Evolutionary conservation across 2,113 vertebrate species (phyloP).

Genomic region (Arothron firmamentum): DNA sequence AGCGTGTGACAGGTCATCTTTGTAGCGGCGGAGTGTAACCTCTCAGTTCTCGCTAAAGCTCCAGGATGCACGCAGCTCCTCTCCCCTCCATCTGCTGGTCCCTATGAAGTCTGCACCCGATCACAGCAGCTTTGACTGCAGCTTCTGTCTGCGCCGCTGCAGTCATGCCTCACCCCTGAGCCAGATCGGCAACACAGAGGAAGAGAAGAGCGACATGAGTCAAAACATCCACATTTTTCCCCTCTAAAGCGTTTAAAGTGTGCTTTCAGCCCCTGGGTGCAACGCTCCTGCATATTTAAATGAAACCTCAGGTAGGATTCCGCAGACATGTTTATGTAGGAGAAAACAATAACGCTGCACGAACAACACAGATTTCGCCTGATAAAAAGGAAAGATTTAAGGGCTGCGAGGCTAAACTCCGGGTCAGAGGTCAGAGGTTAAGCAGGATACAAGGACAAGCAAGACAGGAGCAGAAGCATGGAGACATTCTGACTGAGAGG

Average conservation of each 20-base stretch:
- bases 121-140: conserved; percentile 70
- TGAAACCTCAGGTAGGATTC: conserved; percentile 20
- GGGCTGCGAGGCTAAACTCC: no score
- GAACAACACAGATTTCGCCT: no score
- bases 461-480: no score
- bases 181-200: conserved; percentile 61
- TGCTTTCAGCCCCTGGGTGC: conserved; percentile 57
- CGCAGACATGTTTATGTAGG: conserved; percentile 15
- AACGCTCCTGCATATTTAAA: conserved; percentile 51
- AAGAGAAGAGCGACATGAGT: conserved; percentile 54
- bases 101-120: conserved; percentile 68
- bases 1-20: conserved; percentile 71
- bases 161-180: conserved; percentile 67
- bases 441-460: no score
- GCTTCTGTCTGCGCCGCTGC: conserved; percentile 65
- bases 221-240: conserved; percentile 57
- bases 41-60: conserved; percentile 70
- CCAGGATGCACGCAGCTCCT: conserved; percentile 62
- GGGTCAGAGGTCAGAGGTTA: no score
- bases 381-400: no score
- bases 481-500: no score
- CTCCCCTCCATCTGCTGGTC: conserved; percentile 71
- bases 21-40: conserved; percentile 66
- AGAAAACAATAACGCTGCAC: conserved; percentile 17
- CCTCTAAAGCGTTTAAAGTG: conserved; percentile 57